phyloP scores from a whole-genome alignment of 1,140 invertebrate species.

The Drosophila kikkawai region DNA sequence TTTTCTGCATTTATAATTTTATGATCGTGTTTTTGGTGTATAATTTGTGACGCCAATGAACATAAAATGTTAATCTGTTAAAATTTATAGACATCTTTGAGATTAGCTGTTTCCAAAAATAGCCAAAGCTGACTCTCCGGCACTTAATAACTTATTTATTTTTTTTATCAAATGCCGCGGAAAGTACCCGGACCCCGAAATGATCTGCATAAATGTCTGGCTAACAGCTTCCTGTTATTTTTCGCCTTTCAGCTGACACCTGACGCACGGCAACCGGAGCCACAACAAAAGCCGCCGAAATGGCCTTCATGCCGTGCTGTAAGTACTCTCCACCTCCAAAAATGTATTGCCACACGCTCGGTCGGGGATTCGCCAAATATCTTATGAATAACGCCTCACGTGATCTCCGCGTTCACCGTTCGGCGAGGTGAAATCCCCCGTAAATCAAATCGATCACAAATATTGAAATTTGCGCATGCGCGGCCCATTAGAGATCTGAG shows the following conservation, averaged over 20 bases:
- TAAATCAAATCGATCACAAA: slow-evolving; percentile 36
- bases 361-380: slow-evolving; percentile 17
- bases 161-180: slow-evolving; percentile 6
- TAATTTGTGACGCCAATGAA: neutral
- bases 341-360: slow-evolving; percentile 34
- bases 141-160: slow-evolving; percentile 13
- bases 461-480: slow-evolving; percentile 62
- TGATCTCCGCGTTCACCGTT: slow-evolving; percentile 27
- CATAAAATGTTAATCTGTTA: slow-evolving; percentile 19
- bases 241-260: slow-evolving; percentile 59
- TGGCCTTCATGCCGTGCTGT: slow-evolving; percentile 79
- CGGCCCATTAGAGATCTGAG: slow-evolving; percentile 41
- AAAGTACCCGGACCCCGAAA: slow-evolving; percentile 11
- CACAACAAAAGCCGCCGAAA: slow-evolving; percentile 57
- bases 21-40: neutral
- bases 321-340: slow-evolving; percentile 50
- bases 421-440: slow-evolving; percentile 46
- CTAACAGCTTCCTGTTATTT: slow-evolving; percentile 56
- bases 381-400: slow-evolving; percentile 59
- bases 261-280: slow-evolving; percentile 27
- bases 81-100: slow-evolving; percentile 15
- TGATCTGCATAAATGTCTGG: slow-evolving; percentile 36
- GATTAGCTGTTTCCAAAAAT: slow-evolving; percentile 17
- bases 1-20: neutral
- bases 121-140: neutral